Base-by-base conservation (phyloP, 2,888 invertebrate species). In the Chloroclysta siterata region DNA sequence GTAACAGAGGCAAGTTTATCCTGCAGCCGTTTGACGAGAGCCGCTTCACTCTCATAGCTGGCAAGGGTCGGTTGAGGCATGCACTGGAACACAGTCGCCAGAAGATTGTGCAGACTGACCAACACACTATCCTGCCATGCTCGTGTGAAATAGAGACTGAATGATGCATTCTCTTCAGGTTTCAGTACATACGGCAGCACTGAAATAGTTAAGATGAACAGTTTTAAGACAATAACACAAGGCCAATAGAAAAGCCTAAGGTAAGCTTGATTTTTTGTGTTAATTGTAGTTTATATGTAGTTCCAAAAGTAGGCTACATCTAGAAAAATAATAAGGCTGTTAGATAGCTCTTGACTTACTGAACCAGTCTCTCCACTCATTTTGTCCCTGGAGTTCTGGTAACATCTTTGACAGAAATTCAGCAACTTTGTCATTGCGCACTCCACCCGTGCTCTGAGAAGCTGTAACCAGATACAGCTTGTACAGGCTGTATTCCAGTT, bases 351-450 rank as follows among this genome's bases (percentile, higher is more conserved):
- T 11, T 11, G 36, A 50, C 95, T 94, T 95, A 99, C 99, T 97
- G 90, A 98, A 99, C 99, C 99, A 99, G 75, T 99, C 99, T 81
- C 96, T 97, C 98, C 99, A 99, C 83, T 99, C 99, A 64, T 94
- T 93, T 82, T 98, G 98, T 53, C 95, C 96, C 82, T 98, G 98
- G 51, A 99, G 87, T 75, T 98, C 98, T 14, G 96, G 94, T 5
- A 97, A 95, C 95, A 98, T 95, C 90, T 96, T 97, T 10, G 95
- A 94, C 81, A 99, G 97, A 89, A 99, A 99, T 71, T 99, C 99
- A 17, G 95, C 94, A 58, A 98, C 95, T 87, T 97, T 97, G 42
- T 99, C 99, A 58, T 95, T 94, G 72, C 96, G 96, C 71, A 96
- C 97, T 68, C 96, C 97, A 28, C 96, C 95, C 33, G 88, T 79